Evolutionary conservation across 2,797 vertebrate species (phyloP), one percentile per base, ranked within the genome.

Genomic region (Halcyon chelicuti): DNA sequence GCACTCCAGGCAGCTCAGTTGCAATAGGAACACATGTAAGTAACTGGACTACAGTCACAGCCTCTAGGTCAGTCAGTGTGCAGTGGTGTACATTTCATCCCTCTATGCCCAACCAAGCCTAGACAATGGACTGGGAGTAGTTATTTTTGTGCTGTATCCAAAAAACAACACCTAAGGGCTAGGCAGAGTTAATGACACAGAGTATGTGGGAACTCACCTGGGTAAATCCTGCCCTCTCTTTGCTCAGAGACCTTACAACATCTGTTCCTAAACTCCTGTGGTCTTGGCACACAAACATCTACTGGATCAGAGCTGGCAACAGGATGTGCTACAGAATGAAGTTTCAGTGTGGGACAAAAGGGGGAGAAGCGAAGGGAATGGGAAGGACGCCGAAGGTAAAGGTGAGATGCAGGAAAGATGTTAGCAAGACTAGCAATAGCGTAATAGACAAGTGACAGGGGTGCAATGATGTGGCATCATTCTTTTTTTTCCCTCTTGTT

Each of bases 271-370:
- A 40, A 11, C 28, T 44, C 44, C 28, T 4, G 16, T 22, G 29
- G 39, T 35, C 37, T 46, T 54, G 40, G 58, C 44, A 78, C 35
- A 60, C 51, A 42, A 51, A 63, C 9, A 21, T 8, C 7, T 26
- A 54, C 1, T 12, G 29, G 21, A 46, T 33, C 1, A 0, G 63
- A 28, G 8, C 1, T n/a, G 19, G 29, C 46, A 66, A 57, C 21
- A 65, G 33, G 14, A 20, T 19, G 28, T 49, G 28, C n/a, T 47
- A n/a, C 46, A 65, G 40, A 60, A 11, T 39, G 67, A 76, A 26
- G 11, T 39, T 60, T 51, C 28, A 17, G 35, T 12, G 40, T 0
- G 2, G 22, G 17, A 52, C 44, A 88, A 80, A 73, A 77, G 20
- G 28, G 15, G 28, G 18, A 62, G 76, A 23, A 13, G 13, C 14